Base-by-base conservation (phyloP, 2,888 invertebrate genomes). In the Elysia crispata region DNA sequence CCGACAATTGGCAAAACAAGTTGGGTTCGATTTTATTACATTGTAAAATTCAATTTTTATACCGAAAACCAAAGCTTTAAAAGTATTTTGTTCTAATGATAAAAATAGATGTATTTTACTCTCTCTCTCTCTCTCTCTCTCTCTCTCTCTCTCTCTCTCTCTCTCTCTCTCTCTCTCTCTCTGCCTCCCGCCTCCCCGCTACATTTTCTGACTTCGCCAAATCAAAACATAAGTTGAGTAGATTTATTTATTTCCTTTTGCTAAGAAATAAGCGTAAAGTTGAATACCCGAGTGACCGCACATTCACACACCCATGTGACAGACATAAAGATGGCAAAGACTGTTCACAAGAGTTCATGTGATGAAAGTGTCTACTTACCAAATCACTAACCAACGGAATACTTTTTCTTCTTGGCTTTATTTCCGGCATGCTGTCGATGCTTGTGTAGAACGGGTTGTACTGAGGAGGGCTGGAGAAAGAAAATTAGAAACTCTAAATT, bases 341-440 rank as follows among this genome's bases (percentile, higher is more conserved):
- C 13, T 33, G 25, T 33, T 28, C 64, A 18, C 23, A 50, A 13
- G 69, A 72, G 41, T 33, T 23, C 33, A 41, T 54, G 54, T n/a
- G 28, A 54, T 66, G 67, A 20, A 76, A 33, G n/a, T 15, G 30
- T 60, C 8, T 79, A 90, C 97, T 95, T 95, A 99, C 99, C 95
- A 99, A 95, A 94, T 99, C 99, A 83, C 98, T 98, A 90, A 99
- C 99, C 91, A 99, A 95, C 50, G 99, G 98, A 91, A 99, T 98
- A 76, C 98, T 98, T 93, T 99, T 99, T 92, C 98, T 95, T 90
- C 98, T 94, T 77, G 98, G 98, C 91, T 98, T 95, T 93, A 99
- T 98, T 93, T 99, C 98, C 75, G 99, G 99, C 97, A 98, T 98
- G 91, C 98, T 99, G 95, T 99, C 99, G 93, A 99, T 99, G 93